These are phyloP conservation scores for Zapus hudsonius DNA, from an alignment of 2,113 vertebrate genomes.

Conservation along the genomic window DNA sequence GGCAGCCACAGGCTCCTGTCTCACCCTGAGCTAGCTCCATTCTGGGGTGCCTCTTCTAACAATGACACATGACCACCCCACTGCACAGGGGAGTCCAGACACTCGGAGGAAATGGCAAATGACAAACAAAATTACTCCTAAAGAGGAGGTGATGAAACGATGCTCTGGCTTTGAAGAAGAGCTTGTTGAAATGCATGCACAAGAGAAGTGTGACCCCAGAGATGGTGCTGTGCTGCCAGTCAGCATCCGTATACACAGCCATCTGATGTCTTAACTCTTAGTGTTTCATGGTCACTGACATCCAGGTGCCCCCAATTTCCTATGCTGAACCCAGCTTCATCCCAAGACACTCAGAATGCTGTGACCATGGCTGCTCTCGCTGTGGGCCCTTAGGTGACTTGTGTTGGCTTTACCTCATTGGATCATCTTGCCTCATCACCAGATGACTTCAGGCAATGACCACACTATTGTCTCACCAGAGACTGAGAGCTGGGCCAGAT, in stretches of 20 bases:
- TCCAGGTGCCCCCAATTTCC: neutral
- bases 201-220: neutral
- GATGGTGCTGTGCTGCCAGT: neutral
- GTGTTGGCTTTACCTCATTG: too few relatives aligned
- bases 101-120: too few relatives aligned
- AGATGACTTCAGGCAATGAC: neutral
- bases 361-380: neutral
- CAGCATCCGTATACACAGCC: neutral
- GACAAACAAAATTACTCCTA: accelerated
- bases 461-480: accelerated
- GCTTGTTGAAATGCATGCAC: neutral
- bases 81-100: too few relatives aligned
- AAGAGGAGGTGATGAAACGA: neutral
- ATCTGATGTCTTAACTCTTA: accelerated
- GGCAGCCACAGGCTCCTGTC: accelerated
- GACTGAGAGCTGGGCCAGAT: neutral
- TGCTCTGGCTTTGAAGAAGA: neutral
- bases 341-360: neutral
- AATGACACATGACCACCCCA: too few relatives aligned
- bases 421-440: accelerated
- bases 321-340: neutral
- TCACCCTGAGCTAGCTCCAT: accelerated
- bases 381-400: accelerated
- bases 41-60: neutral
- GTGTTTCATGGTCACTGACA: neutral